Evolutionary conservation across 2,797 vertebrate genomes (phyloP), one percentile per base, ranked within the genome.

Genomic region (Australoheros facetus): DNA sequence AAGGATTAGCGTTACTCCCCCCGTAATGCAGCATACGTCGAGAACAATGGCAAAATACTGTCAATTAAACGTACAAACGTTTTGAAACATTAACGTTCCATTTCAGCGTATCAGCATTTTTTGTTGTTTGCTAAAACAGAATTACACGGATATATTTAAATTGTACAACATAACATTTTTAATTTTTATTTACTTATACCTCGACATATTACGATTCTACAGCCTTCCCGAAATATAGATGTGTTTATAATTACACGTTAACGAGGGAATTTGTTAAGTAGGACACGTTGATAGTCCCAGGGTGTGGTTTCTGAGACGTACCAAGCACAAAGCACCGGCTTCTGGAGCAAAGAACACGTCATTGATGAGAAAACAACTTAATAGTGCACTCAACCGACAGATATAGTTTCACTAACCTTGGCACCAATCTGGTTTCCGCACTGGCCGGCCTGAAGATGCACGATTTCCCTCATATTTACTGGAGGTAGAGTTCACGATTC

Each of bases 351-450:
- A 74, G 4, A 73, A 71, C 39, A 9, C 64, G 30, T 2, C 0
- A 73, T 77, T 28, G 4, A 11, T 1, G 17, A 12, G 1, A 2
- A 80, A 59, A 77, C 1, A 0, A n/a, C 3, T 2, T 3, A 0
- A 9, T 6, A 19, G 3, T 21, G 0, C 4, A 0, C 0, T n/a
- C 0, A 17, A 17, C 51, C 10, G 2, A 5, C 0, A 39, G 9
- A 82, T 0, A 26, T 1, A 16, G 1, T 2, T 54, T 48, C 58
- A 93, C 95, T 79, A 3, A 96, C 96, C 95, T 96, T 96, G 2
- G 96, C 96, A 12, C 96, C 96, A 54, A 96, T 96, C 91, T 96
- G 96, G 90, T 96, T 96, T 59, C 96, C 96, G 72, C 96, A 96
- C 87, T 96, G 96, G 53, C 96, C 96, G 14, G 96, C 95, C 73